Base-by-base conservation (phyloP, 2,888 invertebrate genomes). In the Baronia brevicornis region DNA sequence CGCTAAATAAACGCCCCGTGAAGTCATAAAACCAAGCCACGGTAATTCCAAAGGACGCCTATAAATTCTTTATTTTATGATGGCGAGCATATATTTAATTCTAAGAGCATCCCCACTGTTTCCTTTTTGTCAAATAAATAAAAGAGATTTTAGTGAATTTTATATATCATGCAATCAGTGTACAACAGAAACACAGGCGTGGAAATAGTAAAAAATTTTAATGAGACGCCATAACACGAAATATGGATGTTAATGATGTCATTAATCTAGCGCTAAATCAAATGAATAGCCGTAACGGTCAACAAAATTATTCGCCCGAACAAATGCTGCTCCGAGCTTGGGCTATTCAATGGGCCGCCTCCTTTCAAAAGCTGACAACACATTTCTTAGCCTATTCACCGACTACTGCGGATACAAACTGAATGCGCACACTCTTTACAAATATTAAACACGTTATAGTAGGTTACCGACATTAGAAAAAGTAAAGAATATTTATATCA, bases 31-130 rank as follows among this genome's bases (percentile, higher is more conserved):
- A 75, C 67, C 70, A 60, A 65, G 65, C 75, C 78, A 71, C 72
- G 66, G 74, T 78, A 74, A 79, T 71, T 72, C 70, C 70, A 75
- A 78, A 79, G 80, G 82, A 79, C 70, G 70, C 63, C 80, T 72
- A 82, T 84, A 82, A 84, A 82, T 80, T 78, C 75, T 77, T 74
- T 74, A 78, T 82, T 82, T 84, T 82, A 84, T 73, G 73, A 72
- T 77, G 60, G 60, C 67, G 50, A 65, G 67, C 71, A 77, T 72
- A 79, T 79, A 79, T 80, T 80, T 78, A 82, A 79, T 78, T 78
- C 73, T 64, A 61, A 74, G 69, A 69, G 67, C 62, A 64, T 68
- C 67, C 65, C 59, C 65, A 62, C 68, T 72, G 72, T 72, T 79
- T 73, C 69, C 72, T 69, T 77, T 74, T 72, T 68, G 62, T 71